Evolutionary conservation across 1,140 invertebrate species (phyloP).

Genomic region (Pseudoatta argentina): DNA sequence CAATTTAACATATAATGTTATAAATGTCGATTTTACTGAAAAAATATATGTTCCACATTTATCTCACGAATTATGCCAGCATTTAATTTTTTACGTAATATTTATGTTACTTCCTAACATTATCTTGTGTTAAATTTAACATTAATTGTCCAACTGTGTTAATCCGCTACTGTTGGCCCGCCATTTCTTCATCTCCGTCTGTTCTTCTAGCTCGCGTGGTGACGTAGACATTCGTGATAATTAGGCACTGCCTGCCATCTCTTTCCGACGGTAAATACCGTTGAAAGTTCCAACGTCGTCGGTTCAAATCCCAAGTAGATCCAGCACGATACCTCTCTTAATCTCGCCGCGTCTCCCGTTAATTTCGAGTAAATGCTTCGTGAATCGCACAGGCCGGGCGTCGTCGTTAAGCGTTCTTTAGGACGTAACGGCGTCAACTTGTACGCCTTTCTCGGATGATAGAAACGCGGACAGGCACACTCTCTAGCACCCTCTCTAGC

Average conservation of each 20-base stretch:
- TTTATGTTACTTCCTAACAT: no score
- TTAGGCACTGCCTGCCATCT: conserved; percentile 39
- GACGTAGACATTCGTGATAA: conserved; percentile 55
- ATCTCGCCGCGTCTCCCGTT: conserved; percentile 50
- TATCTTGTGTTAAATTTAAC: no score
- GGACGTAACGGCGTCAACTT: conserved; percentile 55
- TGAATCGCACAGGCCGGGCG: conserved; percentile 30
- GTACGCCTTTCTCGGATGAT: conserved; percentile 45
- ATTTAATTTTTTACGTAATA: no score
- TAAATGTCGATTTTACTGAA: no score
- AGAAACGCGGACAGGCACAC: conserved; percentile 25
- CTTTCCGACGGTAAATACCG: conserved; percentile 43
- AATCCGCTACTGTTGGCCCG: not conserved
- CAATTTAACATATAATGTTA: no score
- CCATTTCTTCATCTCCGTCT: not conserved
- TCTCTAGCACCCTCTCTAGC: not conserved
- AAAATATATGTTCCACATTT: no score
- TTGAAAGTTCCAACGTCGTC: conserved; percentile 51
- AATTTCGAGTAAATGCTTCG: conserved; percentile 49
- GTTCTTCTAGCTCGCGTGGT: conserved; percentile 16
- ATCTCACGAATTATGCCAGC: no score
- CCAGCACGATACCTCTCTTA: conserved; percentile 51
- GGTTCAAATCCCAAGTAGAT: conserved; percentile 59
- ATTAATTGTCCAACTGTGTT: no score
- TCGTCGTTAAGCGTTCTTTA: conserved; percentile 52